Evolutionary conservation across 2,113 vertebrate species (phyloP).

Genomic region (Fregetta grallaria): DNA sequence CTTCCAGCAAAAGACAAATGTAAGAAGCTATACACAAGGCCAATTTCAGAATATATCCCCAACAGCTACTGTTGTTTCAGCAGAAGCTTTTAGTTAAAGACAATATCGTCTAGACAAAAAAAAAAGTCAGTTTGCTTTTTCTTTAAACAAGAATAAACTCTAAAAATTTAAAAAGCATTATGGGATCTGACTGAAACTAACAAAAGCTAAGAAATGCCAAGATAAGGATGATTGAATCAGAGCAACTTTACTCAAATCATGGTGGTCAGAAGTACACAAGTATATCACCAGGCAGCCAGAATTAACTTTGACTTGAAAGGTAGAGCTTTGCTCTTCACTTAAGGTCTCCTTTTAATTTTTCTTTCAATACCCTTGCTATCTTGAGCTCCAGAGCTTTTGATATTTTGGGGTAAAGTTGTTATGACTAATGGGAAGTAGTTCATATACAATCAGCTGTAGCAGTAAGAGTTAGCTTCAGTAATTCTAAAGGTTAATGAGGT

Average conservation of each 20-base stretch:
- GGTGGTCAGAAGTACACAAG: neutral
- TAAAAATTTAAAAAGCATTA: neutral
- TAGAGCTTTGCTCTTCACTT: neutral
- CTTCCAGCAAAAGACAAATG: neutral
- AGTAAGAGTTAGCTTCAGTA: neutral
- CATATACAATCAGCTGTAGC: neutral
- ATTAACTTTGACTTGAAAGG: neutral
- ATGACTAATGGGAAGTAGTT: neutral
- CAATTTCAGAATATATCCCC: neutral
- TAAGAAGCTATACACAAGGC: neutral
- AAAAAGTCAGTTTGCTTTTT: constrained; percentile 24
- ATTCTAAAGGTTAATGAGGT: neutral
- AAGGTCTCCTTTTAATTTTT: neutral
- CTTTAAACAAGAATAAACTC: constrained; percentile 39
- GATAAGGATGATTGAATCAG: constrained; percentile 26
- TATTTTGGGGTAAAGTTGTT: neutral
- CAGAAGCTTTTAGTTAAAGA: constrained; percentile 26
- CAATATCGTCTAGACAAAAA: constrained; percentile 49
- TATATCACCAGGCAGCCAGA: neutral
- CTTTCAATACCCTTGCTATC: neutral
- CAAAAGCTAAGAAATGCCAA: constrained; percentile 10
- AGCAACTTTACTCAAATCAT: neutral
- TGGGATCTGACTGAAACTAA: neutral
- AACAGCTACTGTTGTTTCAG: neutral
- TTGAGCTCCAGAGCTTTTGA: neutral